Conservation (phyloP, 1,140 invertebrate genomes). For the Manduca sexta region DNA sequence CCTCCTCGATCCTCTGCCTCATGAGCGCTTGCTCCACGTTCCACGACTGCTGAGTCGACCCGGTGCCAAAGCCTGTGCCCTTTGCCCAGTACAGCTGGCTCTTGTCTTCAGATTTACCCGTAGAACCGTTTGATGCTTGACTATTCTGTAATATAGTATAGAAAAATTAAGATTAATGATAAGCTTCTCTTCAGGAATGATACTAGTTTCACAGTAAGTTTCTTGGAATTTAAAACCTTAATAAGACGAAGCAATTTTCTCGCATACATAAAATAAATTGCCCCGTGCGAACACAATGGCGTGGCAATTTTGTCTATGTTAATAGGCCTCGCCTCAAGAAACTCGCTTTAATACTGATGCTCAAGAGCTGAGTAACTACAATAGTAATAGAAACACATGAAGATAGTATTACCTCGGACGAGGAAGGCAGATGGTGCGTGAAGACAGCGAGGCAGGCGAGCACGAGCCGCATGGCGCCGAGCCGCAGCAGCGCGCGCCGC, state of each 20-base stretch:
- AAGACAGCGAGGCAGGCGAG: slow-evolving; percentile 91
- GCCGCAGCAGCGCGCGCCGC: slow-evolving; percentile 85
- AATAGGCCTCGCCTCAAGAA: too few relatives aligned
- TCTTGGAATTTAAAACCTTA: too few relatives aligned
- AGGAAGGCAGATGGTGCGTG: slow-evolving; percentile 83
- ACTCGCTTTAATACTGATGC: too few relatives aligned
- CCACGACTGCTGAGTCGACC: slow-evolving; percentile 95
- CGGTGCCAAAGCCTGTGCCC: slow-evolving; percentile 95
- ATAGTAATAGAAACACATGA: too few relatives aligned
- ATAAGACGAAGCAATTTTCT: too few relatives aligned
- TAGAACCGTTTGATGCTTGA: slow-evolving; percentile 53
- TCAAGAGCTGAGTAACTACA: too few relatives aligned
- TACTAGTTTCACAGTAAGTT: too few relatives aligned
- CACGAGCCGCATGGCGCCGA: slow-evolving; percentile 88
- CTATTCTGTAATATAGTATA: slow-evolving; percentile 38
- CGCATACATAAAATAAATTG: too few relatives aligned
- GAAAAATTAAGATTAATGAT: too few relatives aligned
- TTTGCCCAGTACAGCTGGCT: slow-evolving; percentile 96
- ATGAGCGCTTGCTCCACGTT: slow-evolving; percentile 95
- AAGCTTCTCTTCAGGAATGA: too few relatives aligned
- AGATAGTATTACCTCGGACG: slow-evolving; percentile 54
- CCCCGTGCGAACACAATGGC: too few relatives aligned
- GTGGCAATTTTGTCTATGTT: too few relatives aligned
- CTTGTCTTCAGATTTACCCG: slow-evolving; percentile 79
- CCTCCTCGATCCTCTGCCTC: slow-evolving; percentile 91